These are phyloP conservation scores for Plumapathes pennacea DNA, from an alignment of 92 coral and sea anemone genomes.

Conservation along the genomic window DNA sequence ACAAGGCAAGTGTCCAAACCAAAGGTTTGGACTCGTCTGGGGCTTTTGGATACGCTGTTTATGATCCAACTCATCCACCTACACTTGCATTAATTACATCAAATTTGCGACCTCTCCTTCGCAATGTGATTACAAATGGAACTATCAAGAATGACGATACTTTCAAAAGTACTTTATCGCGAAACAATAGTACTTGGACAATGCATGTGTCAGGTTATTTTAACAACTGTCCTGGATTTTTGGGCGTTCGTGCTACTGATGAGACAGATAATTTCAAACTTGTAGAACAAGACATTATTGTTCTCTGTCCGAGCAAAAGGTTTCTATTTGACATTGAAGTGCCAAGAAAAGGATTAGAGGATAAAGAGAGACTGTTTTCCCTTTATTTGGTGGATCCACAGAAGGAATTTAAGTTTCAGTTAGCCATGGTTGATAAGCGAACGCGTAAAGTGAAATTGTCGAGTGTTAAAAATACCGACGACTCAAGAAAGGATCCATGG, in stretches of 20 bases:
- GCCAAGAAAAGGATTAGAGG: constrained; percentile 49
- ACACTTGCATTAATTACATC: constrained; percentile 34
- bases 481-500: constrained; percentile 42
- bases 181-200: constrained; percentile 52
- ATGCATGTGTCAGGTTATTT: constrained; percentile 34
- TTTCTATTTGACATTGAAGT: constrained; percentile 43
- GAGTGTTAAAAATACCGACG: constrained; percentile 3
- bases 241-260: constrained; percentile 54
- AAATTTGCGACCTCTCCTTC: constrained; percentile 41
- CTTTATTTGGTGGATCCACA: constrained; percentile 48
- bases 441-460: background rate
- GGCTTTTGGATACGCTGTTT: constrained; percentile 31
- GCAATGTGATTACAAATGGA: constrained; percentile 29
- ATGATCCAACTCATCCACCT: constrained; percentile 36
- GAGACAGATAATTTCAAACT: constrained; percentile 56
- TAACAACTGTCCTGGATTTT: constrained; percentile 59
- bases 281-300: constrained; percentile 53
- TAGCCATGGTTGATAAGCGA: constrained; percentile 57
- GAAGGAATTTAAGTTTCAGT: constrained; percentile 53
- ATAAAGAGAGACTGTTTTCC: constrained; percentile 64
- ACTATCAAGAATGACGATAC: constrained; percentile 54
- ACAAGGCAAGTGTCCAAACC: constrained; percentile 20
- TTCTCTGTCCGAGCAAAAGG: constrained; percentile 54
- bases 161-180: constrained; percentile 47
- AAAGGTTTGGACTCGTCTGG: constrained; percentile 22